Conservation (phyloP, 1,140 invertebrate species). For the Trichonephila inaurata region DNA sequence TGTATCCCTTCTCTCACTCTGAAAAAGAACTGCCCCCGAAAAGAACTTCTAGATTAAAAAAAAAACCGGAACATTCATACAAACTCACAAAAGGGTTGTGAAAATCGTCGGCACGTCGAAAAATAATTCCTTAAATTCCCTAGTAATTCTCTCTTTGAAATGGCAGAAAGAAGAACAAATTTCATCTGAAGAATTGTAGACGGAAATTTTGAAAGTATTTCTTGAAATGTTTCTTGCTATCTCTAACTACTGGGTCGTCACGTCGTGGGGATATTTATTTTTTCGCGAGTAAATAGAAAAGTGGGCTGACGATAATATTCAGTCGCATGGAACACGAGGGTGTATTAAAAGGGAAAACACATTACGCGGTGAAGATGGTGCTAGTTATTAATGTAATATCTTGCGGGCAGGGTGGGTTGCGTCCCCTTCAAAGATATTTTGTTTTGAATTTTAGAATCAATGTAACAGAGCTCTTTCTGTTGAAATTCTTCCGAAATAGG, state of each 20-base stretch:
- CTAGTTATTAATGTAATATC: constrained; percentile 59
- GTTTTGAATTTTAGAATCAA: not conserved
- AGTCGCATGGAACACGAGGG: not conserved
- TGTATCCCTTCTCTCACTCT: not conserved
- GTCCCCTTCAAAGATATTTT: not conserved
- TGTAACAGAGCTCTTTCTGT: not conserved
- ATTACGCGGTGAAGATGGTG: constrained; percentile 28
- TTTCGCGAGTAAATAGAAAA: constrained; percentile 48
- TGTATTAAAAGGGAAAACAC: constrained; percentile 57
- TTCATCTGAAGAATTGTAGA: constrained; percentile 45
- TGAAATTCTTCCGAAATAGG: not conserved
- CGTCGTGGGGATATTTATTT: constrained; percentile 62
- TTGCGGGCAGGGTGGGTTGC: not conserved
- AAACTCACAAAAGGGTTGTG: constrained; percentile 45
- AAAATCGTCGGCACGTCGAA: constrained; percentile 65
- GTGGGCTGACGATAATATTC: constrained; percentile 40
- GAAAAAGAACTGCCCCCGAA: not conserved
- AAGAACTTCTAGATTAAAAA: not conserved
- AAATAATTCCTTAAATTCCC: constrained; percentile 74
- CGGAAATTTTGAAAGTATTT: constrained; percentile 68
- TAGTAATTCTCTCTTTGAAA: constrained; percentile 64
- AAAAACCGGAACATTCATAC: not conserved
- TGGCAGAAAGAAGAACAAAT: constrained; percentile 52
- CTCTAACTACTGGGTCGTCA: constrained; percentile 65
- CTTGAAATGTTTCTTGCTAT: constrained; percentile 59